Conservation (phyloP, 2,113 vertebrate genomes). For the Cepphus grylle region DNA sequence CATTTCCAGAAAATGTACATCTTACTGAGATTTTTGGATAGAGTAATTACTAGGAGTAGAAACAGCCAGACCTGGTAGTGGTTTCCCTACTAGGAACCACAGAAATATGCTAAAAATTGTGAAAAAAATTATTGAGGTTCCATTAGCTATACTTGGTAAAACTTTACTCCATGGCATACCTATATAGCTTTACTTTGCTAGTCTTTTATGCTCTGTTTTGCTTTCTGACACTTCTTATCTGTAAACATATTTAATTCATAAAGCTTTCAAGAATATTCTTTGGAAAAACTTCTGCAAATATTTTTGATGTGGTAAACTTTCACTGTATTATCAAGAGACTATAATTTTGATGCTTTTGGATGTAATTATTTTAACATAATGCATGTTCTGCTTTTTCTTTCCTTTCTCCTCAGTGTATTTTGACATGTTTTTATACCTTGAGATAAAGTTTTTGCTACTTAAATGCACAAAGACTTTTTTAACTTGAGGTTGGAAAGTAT, state of each 20-base stretch:
- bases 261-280: neutral
- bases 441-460: neutral
- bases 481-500: neutral
- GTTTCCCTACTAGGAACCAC: neutral
- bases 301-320: neutral
- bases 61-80: neutral
- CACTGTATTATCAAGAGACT: neutral
- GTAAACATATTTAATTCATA: neutral
- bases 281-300: neutral
- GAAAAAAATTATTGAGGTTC: neutral
- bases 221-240: neutral
- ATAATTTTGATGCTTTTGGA: neutral
- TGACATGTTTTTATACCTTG: neutral
- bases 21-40: neutral
- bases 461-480: neutral
- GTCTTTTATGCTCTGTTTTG: neutral
- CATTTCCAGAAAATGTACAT: neutral
- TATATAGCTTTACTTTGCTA: neutral
- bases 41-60: neutral
- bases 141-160: neutral
- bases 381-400: neutral
- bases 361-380: neutral
- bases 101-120: neutral
- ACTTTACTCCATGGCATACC: neutral
- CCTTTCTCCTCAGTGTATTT: neutral